phyloP scores from a whole-genome alignment of 2,797 vertebrate genomes.

The Pseudochromis fuscus region DNA sequence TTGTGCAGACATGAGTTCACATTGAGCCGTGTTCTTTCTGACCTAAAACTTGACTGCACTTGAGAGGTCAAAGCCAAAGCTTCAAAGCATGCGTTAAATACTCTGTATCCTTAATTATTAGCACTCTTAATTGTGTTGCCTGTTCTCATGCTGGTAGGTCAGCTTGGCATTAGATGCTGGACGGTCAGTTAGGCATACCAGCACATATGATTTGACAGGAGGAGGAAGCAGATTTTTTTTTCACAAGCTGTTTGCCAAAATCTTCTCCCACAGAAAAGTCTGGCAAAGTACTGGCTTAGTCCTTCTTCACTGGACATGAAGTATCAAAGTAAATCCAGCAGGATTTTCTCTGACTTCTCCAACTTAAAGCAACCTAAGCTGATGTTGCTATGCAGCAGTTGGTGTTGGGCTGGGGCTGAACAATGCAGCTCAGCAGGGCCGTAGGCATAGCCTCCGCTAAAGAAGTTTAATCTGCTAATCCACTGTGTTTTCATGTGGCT shows the following conservation, averaged over 20 bases:
- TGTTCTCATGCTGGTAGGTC: slow-evolving; percentile 72
- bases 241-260: slow-evolving; percentile 11
- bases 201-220: slow-evolving; percentile 55
- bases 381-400: slow-evolving; percentile 59
- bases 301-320: slow-evolving; percentile 23
- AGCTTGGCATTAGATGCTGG: slow-evolving; percentile 55
- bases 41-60: slow-evolving; percentile 80
- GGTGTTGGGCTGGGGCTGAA: slow-evolving; percentile 48
- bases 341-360: slow-evolving; percentile 60
- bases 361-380: slow-evolving; percentile 60
- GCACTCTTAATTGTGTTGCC: slow-evolving; percentile 64
- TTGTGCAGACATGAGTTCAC: slow-evolving; percentile 66
- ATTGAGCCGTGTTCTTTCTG: slow-evolving; percentile 62
- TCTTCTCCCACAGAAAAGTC: slow-evolving; percentile 1
- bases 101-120: slow-evolving; percentile 58
- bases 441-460: slow-evolving; percentile 44
- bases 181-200: slow-evolving; percentile 38
- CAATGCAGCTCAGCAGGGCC: slow-evolving; percentile 59
- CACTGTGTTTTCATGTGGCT: slow-evolving; percentile 78
- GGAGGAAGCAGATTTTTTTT: slow-evolving; percentile 23
- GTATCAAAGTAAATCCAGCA: slow-evolving; percentile 42
- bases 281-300: background rate
- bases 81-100: slow-evolving; percentile 70
- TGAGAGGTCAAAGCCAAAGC: slow-evolving; percentile 64
- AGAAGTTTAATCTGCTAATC: slow-evolving; percentile 79